Base-by-base conservation (phyloP, 1,140 invertebrate genomes). In the Hycleus cichorii region DNA sequence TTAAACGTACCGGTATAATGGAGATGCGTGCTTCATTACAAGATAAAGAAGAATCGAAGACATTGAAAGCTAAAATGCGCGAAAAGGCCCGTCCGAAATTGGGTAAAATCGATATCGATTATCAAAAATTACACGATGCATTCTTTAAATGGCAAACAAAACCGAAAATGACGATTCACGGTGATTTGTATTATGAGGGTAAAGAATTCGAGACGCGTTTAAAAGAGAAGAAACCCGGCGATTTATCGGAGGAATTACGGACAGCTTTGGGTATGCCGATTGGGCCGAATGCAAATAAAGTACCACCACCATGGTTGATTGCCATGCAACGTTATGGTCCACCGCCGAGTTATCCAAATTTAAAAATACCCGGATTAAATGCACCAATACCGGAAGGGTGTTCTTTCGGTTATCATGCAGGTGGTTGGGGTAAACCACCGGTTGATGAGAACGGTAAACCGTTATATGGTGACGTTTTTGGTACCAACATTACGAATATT, bases 91-190 rank as follows among this genome's bases (percentile, higher is more conserved):
- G 97, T 32, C 97, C 97, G 0, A 99, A 99, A 76, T 83, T 99
- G 67, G 97, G 97, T 7, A 98, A 98, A 80, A 99, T 99, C 64
- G 97, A 99, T 72, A 99, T 99, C 66, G 97, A 99, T 77, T 99
- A 99, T 75, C 95, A 99, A 74, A 99, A 99, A 72, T 76, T 99
- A 32, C 97, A 99, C 69, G 97, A 99, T 74, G 97, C 97, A 0
- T 99, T 99, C 76, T 99, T 99, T 78, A 89, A 86, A 72, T 98
- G 94, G 93, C 97, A 99, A 75, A 97, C 94, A 0, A 99, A 99
- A 76, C 97, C 97, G 0, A 86, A 90, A 63, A 95, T 99, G 92
- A 97, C 95, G 0, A 97, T 97, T 68, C 97, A 98, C 75, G 97
- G 97, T 10, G 97, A 99, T 78, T 76, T 99, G 0, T 99, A 99